A percentile compares a stretch with the other conserved stretches of the same genome.
Conservation (phyloP, 1,140 invertebrate species). For the Pollicipes pollicipes region DNA sequence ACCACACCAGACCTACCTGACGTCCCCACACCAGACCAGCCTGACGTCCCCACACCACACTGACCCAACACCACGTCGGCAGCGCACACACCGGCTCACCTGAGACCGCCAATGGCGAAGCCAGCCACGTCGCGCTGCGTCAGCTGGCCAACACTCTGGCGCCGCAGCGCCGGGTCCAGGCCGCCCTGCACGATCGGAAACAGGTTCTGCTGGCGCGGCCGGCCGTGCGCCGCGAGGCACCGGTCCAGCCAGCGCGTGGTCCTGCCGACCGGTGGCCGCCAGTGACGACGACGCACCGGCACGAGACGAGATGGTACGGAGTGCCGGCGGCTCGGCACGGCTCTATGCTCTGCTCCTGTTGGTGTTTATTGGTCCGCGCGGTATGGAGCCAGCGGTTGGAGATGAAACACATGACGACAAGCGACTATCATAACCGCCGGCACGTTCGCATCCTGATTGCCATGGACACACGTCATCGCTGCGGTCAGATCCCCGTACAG, state of each 20-base stretch:
- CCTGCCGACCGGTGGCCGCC: constrained; percentile 27
- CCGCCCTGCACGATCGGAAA: constrained; percentile 98
- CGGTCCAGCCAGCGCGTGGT: constrained; percentile 90
- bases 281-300: too few relatives aligned
- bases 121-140: constrained; percentile 72
- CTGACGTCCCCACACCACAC: not conserved
- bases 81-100: constrained; percentile 28
- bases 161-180: constrained; percentile 57
- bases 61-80: not conserved
- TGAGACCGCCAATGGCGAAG: constrained; percentile 89
- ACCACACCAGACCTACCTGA: not conserved
- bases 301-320: too few relatives aligned
- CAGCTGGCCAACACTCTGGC: constrained; percentile 60
- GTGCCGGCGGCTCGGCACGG: too few relatives aligned
- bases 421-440: too few relatives aligned
- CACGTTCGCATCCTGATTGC: too few relatives aligned
- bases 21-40: too few relatives aligned
- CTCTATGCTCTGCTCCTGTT: too few relatives aligned
- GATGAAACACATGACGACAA: too few relatives aligned
- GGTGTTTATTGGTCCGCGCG: too few relatives aligned
- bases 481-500: too few relatives aligned
- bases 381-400: too few relatives aligned
- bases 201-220: constrained; percentile 66
- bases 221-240: constrained; percentile 66
- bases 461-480: too few relatives aligned